Evolutionary conservation across 2,113 vertebrate species (phyloP).

Genomic region (Daubentonia madagascariensis): DNA sequence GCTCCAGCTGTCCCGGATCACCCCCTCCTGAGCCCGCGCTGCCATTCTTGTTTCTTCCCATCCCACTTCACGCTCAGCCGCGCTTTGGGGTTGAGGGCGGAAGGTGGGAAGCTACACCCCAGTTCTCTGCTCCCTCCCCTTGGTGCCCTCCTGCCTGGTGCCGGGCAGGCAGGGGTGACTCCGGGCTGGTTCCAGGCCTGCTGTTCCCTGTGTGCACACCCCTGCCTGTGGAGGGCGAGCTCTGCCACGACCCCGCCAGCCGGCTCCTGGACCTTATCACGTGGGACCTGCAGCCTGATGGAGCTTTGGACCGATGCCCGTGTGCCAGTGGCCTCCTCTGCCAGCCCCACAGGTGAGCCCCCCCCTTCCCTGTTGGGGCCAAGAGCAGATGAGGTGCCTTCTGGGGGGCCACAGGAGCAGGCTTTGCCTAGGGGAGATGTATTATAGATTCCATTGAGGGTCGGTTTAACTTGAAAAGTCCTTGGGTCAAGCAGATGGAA

Average conservation of each 20-base stretch:
- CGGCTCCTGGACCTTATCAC: constrained; percentile 90
- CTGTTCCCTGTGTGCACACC: constrained; percentile 92
- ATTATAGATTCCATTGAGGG: not conserved
- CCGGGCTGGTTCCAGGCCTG: constrained; percentile 82
- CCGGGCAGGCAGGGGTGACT: not conserved
- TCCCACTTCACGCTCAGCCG: not conserved
- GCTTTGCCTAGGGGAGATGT: not conserved
- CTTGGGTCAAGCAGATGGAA: not conserved
- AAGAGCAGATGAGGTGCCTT: not conserved
- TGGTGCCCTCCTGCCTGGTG: not conserved
- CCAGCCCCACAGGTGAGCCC: constrained; percentile 89
- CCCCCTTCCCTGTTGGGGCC: not conserved
- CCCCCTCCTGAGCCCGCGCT: not conserved
- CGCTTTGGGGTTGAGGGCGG: not conserved
- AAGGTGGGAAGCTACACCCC: not conserved
- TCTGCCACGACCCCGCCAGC: constrained; percentile 88
- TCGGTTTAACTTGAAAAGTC: not conserved
- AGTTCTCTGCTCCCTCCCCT: not conserved
- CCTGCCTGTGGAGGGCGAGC: constrained; percentile 89
- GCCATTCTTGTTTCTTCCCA: not conserved
- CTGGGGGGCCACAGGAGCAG: not conserved
- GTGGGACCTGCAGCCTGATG: constrained; percentile 87
- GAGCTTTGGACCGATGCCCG: constrained; percentile 90
- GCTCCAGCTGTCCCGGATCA: not conserved
- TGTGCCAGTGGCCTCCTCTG: constrained; percentile 91